phyloP scores from a whole-genome alignment of 2,888 invertebrate genomes.

The Dromius quadrimaculatus region DNA sequence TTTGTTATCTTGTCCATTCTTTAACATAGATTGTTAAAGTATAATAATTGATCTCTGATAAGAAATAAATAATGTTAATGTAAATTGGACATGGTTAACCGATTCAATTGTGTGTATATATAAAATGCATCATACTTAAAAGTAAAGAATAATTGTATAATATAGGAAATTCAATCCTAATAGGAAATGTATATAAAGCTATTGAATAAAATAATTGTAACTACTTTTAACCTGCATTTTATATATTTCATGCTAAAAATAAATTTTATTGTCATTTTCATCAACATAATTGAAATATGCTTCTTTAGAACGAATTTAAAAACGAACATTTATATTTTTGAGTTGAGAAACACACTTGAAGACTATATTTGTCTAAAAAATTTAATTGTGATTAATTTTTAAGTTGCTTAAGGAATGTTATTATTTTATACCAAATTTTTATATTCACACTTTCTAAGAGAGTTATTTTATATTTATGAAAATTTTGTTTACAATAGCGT shows the following conservation, averaged over 20 bases:
- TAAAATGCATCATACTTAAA: conserved; percentile 48
- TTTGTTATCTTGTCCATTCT: conserved; percentile 47
- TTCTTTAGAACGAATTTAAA: no score
- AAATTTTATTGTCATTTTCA: no score
- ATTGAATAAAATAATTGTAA: conserved; percentile 45
- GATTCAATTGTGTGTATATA: conserved; percentile 39
- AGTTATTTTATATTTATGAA: no score
- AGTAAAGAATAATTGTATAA: conserved; percentile 41
- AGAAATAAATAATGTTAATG: conserved; percentile 40
- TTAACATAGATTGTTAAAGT: conserved; percentile 47
- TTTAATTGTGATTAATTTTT: no score
- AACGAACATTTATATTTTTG: no score
- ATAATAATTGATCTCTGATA: conserved; percentile 47
- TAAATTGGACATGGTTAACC: conserved; percentile 45
- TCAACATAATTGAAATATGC: no score
- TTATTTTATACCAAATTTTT: no score
- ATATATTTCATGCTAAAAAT: conserved; percentile 6
- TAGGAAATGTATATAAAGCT: conserved; percentile 49
- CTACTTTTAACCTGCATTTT: conserved; percentile 45
- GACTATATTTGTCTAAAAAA: no score
- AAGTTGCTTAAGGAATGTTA: no score
- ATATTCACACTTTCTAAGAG: no score
- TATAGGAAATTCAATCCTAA: conserved; percentile 30
- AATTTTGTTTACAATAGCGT: no score
- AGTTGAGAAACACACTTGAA: no score